phyloP scores from a whole-genome alignment of 2,797 vertebrate species.

The Acanthurus leucopareius region DNA sequence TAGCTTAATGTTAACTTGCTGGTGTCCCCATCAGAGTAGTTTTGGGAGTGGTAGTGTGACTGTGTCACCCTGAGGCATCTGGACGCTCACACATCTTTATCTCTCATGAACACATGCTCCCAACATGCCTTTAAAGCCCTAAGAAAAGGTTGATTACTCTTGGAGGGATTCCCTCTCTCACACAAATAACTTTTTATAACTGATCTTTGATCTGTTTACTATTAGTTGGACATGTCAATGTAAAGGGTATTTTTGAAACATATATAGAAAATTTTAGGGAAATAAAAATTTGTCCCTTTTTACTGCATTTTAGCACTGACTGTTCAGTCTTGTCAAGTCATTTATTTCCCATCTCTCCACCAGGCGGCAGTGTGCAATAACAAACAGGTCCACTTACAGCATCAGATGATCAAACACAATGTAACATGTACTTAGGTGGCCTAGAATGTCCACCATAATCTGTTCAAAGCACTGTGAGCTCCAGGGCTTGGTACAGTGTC shows the following conservation, averaged over 20 bases:
- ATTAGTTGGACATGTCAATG: neutral
- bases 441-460: constrained; percentile 52
- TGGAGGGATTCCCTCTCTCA: constrained; percentile 50
- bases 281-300: neutral
- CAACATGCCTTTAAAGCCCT: constrained; percentile 35
- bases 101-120: constrained; percentile 73
- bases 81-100: constrained; percentile 74
- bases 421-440: constrained; percentile 37
- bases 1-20: constrained; percentile 10
- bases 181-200: neutral
- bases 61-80: constrained; percentile 53
- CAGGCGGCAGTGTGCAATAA: constrained; percentile 67
- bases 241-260: neutral
- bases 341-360: constrained; percentile 33
- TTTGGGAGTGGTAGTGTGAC: constrained; percentile 69
- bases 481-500: neutral
- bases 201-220: neutral
- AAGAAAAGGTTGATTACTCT: constrained; percentile 2
- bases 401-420: constrained; percentile 48
- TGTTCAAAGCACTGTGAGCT: constrained; percentile 38
- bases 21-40: constrained; percentile 5
- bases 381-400: constrained; percentile 1
- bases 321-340: neutral
- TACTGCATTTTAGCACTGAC: neutral
- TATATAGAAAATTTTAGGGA: neutral